Conservation (phyloP, 35 echinoderm and acorn worm species). For the Apostichopus japonicus region DNA sequence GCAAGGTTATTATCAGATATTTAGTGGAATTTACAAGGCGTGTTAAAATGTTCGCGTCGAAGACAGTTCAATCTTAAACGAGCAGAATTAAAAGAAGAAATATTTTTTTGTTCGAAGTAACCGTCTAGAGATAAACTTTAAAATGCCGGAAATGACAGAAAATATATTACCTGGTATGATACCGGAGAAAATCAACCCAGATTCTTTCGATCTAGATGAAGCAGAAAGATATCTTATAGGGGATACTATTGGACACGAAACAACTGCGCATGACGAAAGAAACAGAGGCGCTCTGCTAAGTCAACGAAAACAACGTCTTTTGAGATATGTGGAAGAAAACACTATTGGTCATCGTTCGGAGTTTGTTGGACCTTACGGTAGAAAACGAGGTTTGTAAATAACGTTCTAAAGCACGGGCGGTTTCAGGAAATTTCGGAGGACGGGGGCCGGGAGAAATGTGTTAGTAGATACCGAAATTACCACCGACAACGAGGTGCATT, state of each 20-base stretch:
- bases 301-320: neutral
- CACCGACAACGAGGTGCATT: too few relatives aligned
- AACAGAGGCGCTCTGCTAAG: neutral
- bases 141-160: conserved; percentile 14
- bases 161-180: conserved; percentile 2
- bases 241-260: neutral
- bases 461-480: too few relatives aligned
- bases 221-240: neutral
- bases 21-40: too few relatives aligned
- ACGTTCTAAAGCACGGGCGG: too few relatives aligned
- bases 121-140: neutral
- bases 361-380: conserved; percentile 21
- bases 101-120: too few relatives aligned
- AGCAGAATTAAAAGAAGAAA: too few relatives aligned
- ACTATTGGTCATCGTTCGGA: neutral
- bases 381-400: conserved; percentile 31
- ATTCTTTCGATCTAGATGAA: conserved; percentile 4
- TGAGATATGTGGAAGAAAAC: conserved; percentile 36
- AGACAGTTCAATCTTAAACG: too few relatives aligned
- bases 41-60: too few relatives aligned
- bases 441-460: too few relatives aligned
- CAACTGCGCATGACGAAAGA: neutral
- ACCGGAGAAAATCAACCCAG: neutral
- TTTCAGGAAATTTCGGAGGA: too few relatives aligned
- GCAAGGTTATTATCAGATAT: too few relatives aligned